Conservation (phyloP, 2,113 vertebrate species). For the Equus przewalskii region DNA sequence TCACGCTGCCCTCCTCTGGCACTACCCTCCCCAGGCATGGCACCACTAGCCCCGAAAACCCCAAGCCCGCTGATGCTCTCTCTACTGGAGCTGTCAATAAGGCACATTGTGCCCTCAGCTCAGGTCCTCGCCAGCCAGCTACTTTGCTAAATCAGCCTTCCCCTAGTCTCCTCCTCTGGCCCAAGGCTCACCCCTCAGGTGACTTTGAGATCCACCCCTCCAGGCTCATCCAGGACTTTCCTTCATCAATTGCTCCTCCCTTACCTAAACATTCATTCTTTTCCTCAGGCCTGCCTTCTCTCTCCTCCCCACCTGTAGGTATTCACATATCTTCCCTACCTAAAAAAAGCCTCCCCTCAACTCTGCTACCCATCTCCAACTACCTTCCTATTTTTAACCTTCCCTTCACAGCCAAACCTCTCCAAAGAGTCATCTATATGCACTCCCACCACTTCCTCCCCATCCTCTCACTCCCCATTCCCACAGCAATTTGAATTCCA, state of each 20-base stretch:
- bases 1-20: not conserved
- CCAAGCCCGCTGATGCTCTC: not conserved
- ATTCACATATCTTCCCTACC: conserved; percentile 63
- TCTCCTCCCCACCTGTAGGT: conserved; percentile 73
- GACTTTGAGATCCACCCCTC: not conserved
- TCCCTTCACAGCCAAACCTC: conserved; percentile 78
- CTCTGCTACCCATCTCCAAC: conserved; percentile 67
- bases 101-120: not conserved
- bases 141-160: not conserved
- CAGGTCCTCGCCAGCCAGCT: not conserved
- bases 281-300: conserved; percentile 37
- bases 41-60: not conserved
- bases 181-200: not conserved
- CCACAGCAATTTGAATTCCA: conserved; percentile 60
- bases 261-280: conserved; percentile 5
- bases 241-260: not conserved
- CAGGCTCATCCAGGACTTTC: not conserved
- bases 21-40: not conserved
- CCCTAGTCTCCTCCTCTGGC: not conserved
- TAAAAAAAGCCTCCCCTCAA: conserved; percentile 74
- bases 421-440: conserved; percentile 76
- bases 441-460: conserved; percentile 81
- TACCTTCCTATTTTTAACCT: conserved; percentile 80
- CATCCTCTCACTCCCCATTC: conserved; percentile 54
- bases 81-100: not conserved